Evolutionary conservation across 2,797 vertebrate genomes (phyloP), one percentile per base, ranked within the genome.

Genomic region (Ambastaia sidthimunki): DNA sequence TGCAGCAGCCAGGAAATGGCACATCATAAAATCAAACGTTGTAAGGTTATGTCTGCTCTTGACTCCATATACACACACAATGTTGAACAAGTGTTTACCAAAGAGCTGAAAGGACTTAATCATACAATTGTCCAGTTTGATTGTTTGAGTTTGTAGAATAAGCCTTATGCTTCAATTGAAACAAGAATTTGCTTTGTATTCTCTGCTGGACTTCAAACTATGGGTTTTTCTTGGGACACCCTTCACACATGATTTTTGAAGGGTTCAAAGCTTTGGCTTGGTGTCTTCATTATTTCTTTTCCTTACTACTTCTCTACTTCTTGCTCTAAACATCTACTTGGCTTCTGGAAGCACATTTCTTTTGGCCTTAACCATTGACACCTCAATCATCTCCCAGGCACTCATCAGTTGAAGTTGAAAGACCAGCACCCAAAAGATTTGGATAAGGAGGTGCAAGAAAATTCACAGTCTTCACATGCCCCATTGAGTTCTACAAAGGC

Each of bases 331-430:
- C 87, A 85, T 80, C 75, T 83, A 67, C 34, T 65, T 81, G 78
- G 48, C 71, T 87, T 70, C 82, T 83, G 77, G 75, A 44, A 47
- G 75, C 59, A 75, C 31, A 71, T 57, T 50, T 72, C 65, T 76
- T 86, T 78, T 83, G 84, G 86, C 84, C 67, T 78, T 74, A 81
- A 82, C 89, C 88, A 92, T 59, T 80, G 55, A 92, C n/a, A 91
- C 92, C 89, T 93, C 83, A 91, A 91, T 91, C 88, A 90, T 93
- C 91, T 93, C 91, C 84, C 92, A 94, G 93, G 93, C 85, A 87
- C 88, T 88, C 86, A 88, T 80, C 90, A 89, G 73, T 83, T 82
- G 89, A 83, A 87, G 82, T 82, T 89, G 81, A 86, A 85, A 73
- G 77, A 81, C 66, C 62, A 82, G 74, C 82, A 86, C 76, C 83